Evolutionary conservation across 1,140 invertebrate species (phyloP), one percentile per base, ranked within the genome.

Genomic region (Pseudomyrmex cubaensis): DNA sequence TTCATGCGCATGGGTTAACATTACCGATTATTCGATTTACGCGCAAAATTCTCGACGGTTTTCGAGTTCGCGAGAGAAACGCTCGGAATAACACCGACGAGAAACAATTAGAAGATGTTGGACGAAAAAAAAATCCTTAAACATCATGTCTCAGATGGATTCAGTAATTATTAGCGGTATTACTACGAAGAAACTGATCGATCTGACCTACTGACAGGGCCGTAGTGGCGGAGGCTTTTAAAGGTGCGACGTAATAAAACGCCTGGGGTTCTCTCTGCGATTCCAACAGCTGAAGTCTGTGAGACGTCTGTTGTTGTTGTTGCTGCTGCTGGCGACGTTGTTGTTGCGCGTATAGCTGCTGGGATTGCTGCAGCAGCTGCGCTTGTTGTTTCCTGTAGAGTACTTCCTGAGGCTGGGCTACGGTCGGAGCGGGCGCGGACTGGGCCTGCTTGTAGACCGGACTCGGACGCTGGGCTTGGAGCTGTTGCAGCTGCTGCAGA

Each of bases 141-240:
- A 15, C 57, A 17, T 22, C 67, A 54, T 56, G 46, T 72, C 15
- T 73, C 22, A 57, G 59, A 52, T 17, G 12, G 20, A 13, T 70
- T 89, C 87, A 89, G 48, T 88, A 89, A 66, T 83, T 77, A 25
- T 73, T 77, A 12, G 61, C 57, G 10, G 22, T 20, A 44, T 69
- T 82, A 56, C 96, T 96, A 91, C 97, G 95, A 57, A 98, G 95
- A 93, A 97, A 98, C 54, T 97, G 96, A 91, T 97, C 97, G 90
- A 98, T 97, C 90, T 97, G 97, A 20, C 97, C 96, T 48, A 95
- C 94, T 3, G 95, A 94, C 4, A 95, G 89, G 0, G 93, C 92
- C 10, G 74, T 59, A 10, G 78, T 59, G 82, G 66, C 54, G 57
- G 75, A 57, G 59, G 90, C 76, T 61, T 86, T 64, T 87, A 89